A percentile compares a stretch with the other conserved stretches of the same genome.
These are phyloP conservation scores for Cydia strobilella DNA, from an alignment of 1,140 invertebrate species.

Conservation along the genomic window DNA sequence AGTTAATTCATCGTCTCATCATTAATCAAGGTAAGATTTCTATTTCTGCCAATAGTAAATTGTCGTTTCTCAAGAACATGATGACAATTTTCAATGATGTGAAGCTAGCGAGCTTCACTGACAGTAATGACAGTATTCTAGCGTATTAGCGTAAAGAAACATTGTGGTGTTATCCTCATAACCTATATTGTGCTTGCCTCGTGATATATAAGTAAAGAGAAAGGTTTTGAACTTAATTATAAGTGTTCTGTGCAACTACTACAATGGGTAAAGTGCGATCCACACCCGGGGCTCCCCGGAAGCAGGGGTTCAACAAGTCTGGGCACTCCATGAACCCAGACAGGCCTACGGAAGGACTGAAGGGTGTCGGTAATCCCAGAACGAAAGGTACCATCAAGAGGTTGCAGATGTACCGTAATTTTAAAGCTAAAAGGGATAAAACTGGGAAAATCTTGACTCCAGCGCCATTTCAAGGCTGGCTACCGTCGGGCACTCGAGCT, in stretches of 20 bases:
- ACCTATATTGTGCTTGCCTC: conserved; percentile 21
- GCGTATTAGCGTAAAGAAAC: neutral
- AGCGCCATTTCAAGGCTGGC: conserved; percentile 96
- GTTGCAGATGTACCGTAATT: conserved; percentile 98
- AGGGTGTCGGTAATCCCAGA: conserved; percentile 91
- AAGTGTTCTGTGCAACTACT: conserved; percentile 5
- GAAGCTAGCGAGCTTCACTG: conserved; percentile 1
- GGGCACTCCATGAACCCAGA: conserved; percentile 95
- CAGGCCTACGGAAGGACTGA: conserved; percentile 86
- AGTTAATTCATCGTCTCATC: neutral
- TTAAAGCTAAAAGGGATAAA: conserved; percentile 95
- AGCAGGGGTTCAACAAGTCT: conserved; percentile 88
- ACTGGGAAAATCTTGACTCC: conserved; percentile 95
- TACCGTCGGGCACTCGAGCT: conserved; percentile 94
- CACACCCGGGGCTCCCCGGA: conserved; percentile 84
- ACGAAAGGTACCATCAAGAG: conserved; percentile 97
- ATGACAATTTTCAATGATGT: conserved; percentile 17
- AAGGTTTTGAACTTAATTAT: conserved; percentile 28
- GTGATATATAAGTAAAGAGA: neutral
- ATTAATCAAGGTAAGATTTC: neutral
- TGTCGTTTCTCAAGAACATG: neutral
- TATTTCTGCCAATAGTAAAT: neutral
- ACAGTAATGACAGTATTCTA: neutral
- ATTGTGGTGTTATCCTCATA: conserved; percentile 20
- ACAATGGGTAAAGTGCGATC: conserved; percentile 88